Conservation (phyloP, 2,888 invertebrate species). For the Lobophora halterata region DNA sequence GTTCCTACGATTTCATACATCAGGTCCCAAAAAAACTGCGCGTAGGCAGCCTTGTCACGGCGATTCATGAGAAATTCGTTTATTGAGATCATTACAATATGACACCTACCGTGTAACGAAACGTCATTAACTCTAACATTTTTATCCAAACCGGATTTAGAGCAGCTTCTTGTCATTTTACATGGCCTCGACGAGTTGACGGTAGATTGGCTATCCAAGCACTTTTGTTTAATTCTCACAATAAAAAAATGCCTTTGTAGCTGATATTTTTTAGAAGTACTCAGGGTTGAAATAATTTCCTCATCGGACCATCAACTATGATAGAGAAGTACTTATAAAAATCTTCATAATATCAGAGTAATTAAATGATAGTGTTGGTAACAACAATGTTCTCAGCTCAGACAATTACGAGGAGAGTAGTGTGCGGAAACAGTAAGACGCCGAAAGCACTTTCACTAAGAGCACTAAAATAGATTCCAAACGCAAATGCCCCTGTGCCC, state of each 20-base stretch:
- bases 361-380: too few species aligned
- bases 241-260: too few species aligned
- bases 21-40: slow-evolving; percentile 22
- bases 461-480: slow-evolving; percentile 26
- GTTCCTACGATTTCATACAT: slow-evolving; percentile 34
- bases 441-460: slow-evolving; percentile 39
- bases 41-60: slow-evolving; percentile 30
- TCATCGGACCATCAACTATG: too few species aligned
- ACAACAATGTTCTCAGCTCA: slow-evolving; percentile 12
- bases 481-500: slow-evolving; percentile 11
- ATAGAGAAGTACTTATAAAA: too few species aligned
- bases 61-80: slow-evolving; percentile 24
- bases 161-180: slow-evolving; percentile 1
- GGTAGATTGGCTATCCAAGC: background rate
- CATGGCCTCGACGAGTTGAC: slow-evolving; percentile 9
- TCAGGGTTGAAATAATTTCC: too few species aligned
- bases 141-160: slow-evolving; percentile 26
- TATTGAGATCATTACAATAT: slow-evolving; percentile 17
- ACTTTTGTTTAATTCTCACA: too few species aligned
- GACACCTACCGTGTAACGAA: slow-evolving; percentile 26
- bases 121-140: slow-evolving; percentile 28
- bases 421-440: slow-evolving; percentile 22
- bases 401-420: slow-evolving; percentile 3
- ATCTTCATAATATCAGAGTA: too few species aligned
- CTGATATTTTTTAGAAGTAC: too few species aligned